These are phyloP conservation scores for Halocynthia roretzi DNA, from an alignment of 23 tunicate species.

Conservation along the genomic window DNA sequence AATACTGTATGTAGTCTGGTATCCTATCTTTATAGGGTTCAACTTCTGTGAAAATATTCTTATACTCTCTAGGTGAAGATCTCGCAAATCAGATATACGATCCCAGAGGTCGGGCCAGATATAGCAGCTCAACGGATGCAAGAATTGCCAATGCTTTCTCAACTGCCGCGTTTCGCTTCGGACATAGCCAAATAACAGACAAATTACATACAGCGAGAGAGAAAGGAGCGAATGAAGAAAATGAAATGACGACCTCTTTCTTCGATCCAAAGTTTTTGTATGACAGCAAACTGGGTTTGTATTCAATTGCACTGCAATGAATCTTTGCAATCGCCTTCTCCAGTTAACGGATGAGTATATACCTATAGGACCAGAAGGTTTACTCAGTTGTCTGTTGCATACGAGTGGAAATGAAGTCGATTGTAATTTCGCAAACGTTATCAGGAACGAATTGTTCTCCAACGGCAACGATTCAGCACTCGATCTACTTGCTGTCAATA, in stretches of 20 bases:
- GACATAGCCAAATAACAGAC: slow-evolving; percentile 45
- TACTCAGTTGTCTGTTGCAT: background rate
- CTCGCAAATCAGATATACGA: background rate
- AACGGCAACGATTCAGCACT: background rate
- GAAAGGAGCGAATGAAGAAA: background rate
- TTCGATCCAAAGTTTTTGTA: background rate
- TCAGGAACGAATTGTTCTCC: background rate
- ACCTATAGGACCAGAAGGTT: background rate
- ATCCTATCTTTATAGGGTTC: too few relatives aligned
- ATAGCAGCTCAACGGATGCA: slow-evolving; percentile 56
- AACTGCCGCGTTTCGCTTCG: slow-evolving; percentile 76
- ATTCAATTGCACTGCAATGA: background rate
- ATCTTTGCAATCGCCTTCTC: background rate
- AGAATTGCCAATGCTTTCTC: slow-evolving; percentile 57
- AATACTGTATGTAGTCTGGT: background rate
- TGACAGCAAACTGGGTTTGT: background rate
- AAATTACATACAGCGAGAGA: background rate
- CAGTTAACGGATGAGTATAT: background rate
- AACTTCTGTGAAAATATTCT: too few relatives aligned
- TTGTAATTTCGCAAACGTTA: background rate
- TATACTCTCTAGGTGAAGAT: background rate
- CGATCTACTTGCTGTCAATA: slow-evolving; percentile 69
- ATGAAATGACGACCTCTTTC: background rate
- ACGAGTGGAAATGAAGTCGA: background rate
- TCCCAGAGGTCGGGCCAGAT: background rate